Conservation (phyloP, 2,888 invertebrate species). For the Linhomoeus sp. region DNA sequence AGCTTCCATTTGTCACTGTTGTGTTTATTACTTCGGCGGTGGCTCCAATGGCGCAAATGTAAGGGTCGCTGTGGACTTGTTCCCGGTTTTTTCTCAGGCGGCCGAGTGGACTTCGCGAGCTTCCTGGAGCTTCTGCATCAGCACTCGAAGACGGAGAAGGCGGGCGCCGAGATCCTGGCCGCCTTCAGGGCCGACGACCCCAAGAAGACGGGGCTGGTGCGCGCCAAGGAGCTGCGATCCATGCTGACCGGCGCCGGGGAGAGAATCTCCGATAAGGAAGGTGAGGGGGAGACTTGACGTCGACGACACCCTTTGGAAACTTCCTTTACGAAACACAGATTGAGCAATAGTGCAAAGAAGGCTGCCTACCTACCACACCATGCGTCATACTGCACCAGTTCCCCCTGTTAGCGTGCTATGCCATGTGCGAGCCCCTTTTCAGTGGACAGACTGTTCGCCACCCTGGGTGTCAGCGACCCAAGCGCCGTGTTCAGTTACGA, state of each 20-base stretch:
- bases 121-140: conserved; percentile 29
- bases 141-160: conserved; percentile 23
- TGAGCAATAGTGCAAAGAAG: too few relatives aligned
- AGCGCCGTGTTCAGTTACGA: conserved; percentile 2
- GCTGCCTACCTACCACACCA: background rate
- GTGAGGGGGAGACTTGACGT: conserved; percentile 10
- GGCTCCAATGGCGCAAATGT: background rate
- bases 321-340: too few relatives aligned
- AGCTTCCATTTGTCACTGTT: too few relatives aligned
- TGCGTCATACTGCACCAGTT: too few relatives aligned
- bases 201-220: conserved; percentile 19
- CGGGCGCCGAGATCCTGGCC: conserved; percentile 22
- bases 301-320: too few relatives aligned
- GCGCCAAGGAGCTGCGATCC: conserved; percentile 19
- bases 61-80: background rate
- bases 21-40: conserved; percentile 4
- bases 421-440: background rate
- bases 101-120: conserved; percentile 29
- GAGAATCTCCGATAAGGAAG: conserved; percentile 21
- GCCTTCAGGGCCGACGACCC: conserved; percentile 28
- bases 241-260: conserved; percentile 28
- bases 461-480: background rate
- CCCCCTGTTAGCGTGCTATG: too few relatives aligned
- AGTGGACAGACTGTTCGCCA: conserved; percentile 5
- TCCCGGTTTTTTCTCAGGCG: conserved; percentile 1